Evolutionary conservation across 2,113 vertebrate species (phyloP).

Genomic region (Catagonus wagneri): DNA sequence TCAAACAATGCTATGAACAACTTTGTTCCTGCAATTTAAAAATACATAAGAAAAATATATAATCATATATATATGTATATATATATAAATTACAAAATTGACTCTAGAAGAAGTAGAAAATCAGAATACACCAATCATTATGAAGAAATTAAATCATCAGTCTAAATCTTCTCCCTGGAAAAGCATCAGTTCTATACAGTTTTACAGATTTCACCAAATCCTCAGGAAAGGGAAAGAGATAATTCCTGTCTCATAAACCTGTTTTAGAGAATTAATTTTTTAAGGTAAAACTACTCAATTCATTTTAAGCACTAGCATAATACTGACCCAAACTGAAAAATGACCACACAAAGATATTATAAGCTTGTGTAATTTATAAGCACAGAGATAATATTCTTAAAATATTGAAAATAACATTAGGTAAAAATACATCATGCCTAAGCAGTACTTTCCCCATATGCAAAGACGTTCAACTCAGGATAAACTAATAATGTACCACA

Average conservation of each 20-base stretch:
- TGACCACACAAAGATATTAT: background rate
- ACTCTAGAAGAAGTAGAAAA: background rate
- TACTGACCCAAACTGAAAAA: conserved; percentile 11
- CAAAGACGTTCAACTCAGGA: background rate
- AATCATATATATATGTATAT: background rate
- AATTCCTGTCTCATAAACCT: background rate
- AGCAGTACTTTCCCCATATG: background rate
- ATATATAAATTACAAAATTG: background rate
- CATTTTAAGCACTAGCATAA: conserved; percentile 22
- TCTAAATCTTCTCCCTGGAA: background rate
- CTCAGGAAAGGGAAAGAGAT: background rate
- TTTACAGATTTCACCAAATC: background rate
- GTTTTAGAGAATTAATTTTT: conserved; percentile 41
- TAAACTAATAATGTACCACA: background rate
- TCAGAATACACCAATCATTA: background rate
- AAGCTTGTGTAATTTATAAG: conserved; percentile 7
- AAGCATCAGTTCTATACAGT: background rate
- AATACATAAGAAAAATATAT: background rate
- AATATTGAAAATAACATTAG: conserved; percentile 33
- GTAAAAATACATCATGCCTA: background rate
- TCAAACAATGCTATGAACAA: background rate
- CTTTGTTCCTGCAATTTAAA: background rate
- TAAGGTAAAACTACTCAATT: conserved; percentile 1
- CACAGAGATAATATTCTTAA: conserved; percentile 12
- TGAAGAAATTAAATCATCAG: background rate